Conservation (phyloP, 2,797 vertebrate genomes). For the Peromyscus attwateri region DNA sequence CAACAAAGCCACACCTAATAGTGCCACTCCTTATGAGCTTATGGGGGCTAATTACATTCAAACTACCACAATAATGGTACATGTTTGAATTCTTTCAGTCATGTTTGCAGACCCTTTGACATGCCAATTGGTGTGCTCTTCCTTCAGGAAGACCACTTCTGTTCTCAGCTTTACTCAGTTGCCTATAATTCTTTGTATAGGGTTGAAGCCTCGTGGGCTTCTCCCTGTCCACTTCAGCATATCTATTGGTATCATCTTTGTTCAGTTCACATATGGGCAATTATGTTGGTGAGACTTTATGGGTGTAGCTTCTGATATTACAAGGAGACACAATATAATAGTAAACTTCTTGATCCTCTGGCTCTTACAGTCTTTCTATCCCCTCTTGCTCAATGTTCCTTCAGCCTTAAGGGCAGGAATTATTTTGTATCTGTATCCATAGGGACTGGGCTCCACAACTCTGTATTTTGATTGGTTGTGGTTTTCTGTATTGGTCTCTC, state of each 20-base stretch:
- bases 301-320: neutral
- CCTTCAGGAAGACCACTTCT: neutral
- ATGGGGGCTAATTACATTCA: neutral
- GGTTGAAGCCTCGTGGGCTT: neutral
- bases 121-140: neutral
- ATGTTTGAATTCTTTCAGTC: neutral
- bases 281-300: neutral
- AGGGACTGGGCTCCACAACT: neutral
- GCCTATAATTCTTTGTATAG: neutral
- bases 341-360: neutral
- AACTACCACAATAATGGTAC: neutral
- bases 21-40: neutral
- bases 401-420: neutral
- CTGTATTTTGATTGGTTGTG: neutral
- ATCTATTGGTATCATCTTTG: neutral
- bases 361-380: neutral
- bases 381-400: neutral
- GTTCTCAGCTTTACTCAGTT: neutral
- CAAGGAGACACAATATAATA: neutral
- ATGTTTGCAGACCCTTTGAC: neutral
- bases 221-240: neutral
- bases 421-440: neutral
- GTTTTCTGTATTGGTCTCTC: neutral
- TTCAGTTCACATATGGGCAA: neutral
- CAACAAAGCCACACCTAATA: neutral